Base-by-base conservation (phyloP, 1,140 invertebrate genomes). In the Idris sp. region DNA sequence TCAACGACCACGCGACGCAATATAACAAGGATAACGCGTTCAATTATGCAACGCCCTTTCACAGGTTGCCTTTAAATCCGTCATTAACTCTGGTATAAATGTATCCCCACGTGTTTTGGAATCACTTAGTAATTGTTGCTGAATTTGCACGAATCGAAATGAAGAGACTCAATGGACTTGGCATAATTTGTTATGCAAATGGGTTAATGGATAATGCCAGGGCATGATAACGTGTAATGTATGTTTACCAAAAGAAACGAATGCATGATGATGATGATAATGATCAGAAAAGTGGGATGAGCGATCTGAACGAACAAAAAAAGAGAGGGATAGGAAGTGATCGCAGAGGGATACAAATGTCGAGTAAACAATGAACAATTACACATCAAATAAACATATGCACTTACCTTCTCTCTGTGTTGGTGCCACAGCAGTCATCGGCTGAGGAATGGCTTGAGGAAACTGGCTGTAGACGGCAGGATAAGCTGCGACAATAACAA, bases 401-500 rank as follows among this genome's bases (percentile, higher is more conserved):
- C 79, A 89, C 92, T 95, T 95, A 96, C 95, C 95, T 95, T 97
- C 96, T 91, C 96, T 95, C 89, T 96, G 95, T 84, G 94, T 92
- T 61, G 95, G 93, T 79, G 95, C 93, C 86, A 96, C 93, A 79
- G 95, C 93, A 80, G 94, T 93, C 90, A 96, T 92, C 86, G 96
- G 95, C 88, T 95, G 95, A 83, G 95, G 93, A 83, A 97, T 93
- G 83, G 95, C 94, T 91, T 97, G 96, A 89, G 96, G 95, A 90
- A 96, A 96, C 91, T 97, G 95, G 85, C 95, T 94, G 90, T 97
- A 97, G 85, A 97, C 94, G 88, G 95, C 93, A 86, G 96, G 95
- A 89, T 96, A 97, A 89, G 96, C 95, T 93, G 94, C 91, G 91
- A 92, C 88, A 90, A 89, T 86, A 86, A 87, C 84, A 88, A 86